Evolutionary conservation across 2,113 vertebrate genomes (phyloP), one percentile per base, ranked within the genome.

Genomic region (Paratilapia polleni): DNA sequence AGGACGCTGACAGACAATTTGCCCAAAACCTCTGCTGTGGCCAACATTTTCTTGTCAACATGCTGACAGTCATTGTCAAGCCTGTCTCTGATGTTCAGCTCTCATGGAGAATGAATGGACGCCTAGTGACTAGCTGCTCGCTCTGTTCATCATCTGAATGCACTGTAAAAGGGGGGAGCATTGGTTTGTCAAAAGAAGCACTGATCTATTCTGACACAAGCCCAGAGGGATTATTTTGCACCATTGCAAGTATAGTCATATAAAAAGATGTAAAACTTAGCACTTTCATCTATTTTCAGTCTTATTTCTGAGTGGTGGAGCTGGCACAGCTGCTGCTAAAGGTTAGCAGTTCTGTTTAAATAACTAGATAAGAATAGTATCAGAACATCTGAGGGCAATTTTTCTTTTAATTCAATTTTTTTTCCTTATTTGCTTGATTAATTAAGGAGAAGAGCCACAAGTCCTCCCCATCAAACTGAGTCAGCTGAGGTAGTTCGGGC

Each of bases 131-230:
- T 78, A 49, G 59, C 78, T 87, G 88, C 77, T 88, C 41, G 11
- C 75, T 87, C 78, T 59, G 77, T 54, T 93, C 77, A 91, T 58
- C 80, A 61, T 89, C 82, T 77, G 61, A 81, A 78, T 11, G 31
- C 28, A 34, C 20, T 41, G 49, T 26, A 57, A 19, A 15, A 14
- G 6, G 36, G 20, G 20, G 38, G 59, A 80, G 59, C 38, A 47
- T 41, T 43, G 15, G 13, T 83, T 38, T 86, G 80, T 92, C 90
- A 93, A 86, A 84, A 79, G 82, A 84, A 52, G 85, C 19, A 5
- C 61, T 90, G 86, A 93, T 92, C 86, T 80, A 57, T 86, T 92
- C 78, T 74, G 83, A 89, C 84, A 47, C 41, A 41, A 5, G 15
- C 83, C 88, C 91, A 68, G 19, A 77, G 80, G 89, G 61, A 85